Evolutionary conservation across 2,797 vertebrate genomes (phyloP).

Genomic region (Diceros bicornis): DNA sequence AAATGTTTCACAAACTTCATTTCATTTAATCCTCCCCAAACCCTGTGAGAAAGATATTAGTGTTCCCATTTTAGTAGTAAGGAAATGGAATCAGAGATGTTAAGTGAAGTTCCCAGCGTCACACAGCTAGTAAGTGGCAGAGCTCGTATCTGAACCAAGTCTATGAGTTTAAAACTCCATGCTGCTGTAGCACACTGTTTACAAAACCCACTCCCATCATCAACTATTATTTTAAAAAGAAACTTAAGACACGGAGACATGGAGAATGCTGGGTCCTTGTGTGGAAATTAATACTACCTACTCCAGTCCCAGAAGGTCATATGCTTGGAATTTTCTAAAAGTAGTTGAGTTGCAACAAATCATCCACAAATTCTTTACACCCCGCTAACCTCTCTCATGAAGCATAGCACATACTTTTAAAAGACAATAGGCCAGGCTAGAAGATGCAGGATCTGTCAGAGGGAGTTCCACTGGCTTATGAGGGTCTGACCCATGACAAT

Average conservation of each 20-base stretch:
- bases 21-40: conserved; percentile 2
- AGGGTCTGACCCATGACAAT: not conserved
- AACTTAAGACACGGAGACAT: not conserved
- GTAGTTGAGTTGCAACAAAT: not conserved
- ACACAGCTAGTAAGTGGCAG: not conserved
- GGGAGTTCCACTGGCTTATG: not conserved
- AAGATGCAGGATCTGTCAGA: not conserved
- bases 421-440: not conserved
- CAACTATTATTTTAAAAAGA: not conserved
- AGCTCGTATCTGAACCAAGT: not conserved
- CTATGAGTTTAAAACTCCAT: not conserved
- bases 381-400: not conserved
- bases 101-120: not conserved
- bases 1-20: not conserved
- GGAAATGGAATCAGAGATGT: not conserved
- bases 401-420: not conserved
- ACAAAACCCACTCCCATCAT: not conserved
- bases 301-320: not conserved
- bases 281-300: not conserved
- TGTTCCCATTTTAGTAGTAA: not conserved
- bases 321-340: conserved; percentile 31
- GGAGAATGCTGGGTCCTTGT: not conserved
- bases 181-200: not conserved
- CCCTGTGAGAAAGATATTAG: not conserved
- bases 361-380: not conserved